These are phyloP conservation scores for Siderastrea siderea DNA, from an alignment of 92 coral and sea anemone genomes.

Conservation along the genomic window DNA sequence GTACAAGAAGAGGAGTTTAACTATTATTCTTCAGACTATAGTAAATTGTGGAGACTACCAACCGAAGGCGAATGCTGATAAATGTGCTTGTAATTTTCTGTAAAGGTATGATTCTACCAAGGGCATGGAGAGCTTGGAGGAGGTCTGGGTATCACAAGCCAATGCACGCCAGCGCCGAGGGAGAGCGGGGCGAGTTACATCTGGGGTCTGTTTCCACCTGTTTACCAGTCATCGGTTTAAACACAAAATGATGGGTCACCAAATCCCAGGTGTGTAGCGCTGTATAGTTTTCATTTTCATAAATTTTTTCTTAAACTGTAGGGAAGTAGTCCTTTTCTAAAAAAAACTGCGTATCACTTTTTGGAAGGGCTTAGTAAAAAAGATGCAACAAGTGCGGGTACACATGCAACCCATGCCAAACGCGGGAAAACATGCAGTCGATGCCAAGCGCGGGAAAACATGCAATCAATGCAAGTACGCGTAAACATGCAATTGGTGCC, in stretches of 20 bases:
- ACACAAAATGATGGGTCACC: slow-evolving; percentile 79
- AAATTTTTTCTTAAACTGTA: no score
- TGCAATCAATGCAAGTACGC: no score
- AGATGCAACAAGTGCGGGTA: neutral
- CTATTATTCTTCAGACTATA: neutral
- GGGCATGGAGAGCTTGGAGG: slow-evolving; percentile 97
- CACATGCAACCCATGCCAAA: neutral
- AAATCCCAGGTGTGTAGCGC: slow-evolving; percentile 78
- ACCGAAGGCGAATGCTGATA: neutral
- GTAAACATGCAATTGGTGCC: no score
- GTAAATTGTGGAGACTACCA: neutral
- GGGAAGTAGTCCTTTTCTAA: no score
- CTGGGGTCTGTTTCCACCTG: slow-evolving; percentile 98
- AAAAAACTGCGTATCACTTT: no score
- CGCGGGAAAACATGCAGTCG: neutral
- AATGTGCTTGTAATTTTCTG: neutral
- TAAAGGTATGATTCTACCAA: slow-evolving; percentile 92
- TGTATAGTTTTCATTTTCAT: no score
- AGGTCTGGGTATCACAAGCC: slow-evolving; percentile 96
- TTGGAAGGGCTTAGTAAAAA: no score
- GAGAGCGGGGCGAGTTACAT: slow-evolving; percentile 99
- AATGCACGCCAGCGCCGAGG: slow-evolving; percentile 99
- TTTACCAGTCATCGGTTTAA: slow-evolving; percentile 86
- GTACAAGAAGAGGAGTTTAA: neutral
- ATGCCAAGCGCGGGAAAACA: no score